Conservation (phyloP, 2,888 invertebrate genomes). For the Acrobasis suavella region DNA sequence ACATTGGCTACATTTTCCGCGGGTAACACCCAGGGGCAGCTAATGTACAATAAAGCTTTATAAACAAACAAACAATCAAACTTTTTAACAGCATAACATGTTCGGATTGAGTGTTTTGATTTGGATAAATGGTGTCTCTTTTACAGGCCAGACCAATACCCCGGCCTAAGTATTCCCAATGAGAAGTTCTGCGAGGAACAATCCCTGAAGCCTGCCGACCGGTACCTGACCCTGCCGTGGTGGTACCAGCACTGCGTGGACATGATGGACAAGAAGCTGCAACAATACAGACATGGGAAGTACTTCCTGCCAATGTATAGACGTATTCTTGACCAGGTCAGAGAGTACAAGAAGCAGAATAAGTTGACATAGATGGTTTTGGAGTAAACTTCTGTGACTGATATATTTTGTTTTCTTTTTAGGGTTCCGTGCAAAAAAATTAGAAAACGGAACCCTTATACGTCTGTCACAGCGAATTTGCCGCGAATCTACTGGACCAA, state of each 20-base stretch:
- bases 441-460: too few relatives aligned
- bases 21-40: too few relatives aligned
- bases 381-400: not conserved
- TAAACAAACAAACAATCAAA: too few relatives aligned
- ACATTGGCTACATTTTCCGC: too few relatives aligned
- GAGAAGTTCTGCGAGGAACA: constrained; percentile 47
- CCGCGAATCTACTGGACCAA: too few relatives aligned
- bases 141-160: not conserved
- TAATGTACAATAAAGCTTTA: too few relatives aligned
- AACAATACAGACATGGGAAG: not conserved
- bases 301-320: constrained; percentile 29
- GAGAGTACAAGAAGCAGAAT: constrained; percentile 33
- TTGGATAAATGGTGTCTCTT: too few relatives aligned
- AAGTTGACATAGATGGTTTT: not conserved
- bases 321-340: constrained; percentile 36
- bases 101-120: too few relatives aligned
- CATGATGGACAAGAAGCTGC: constrained; percentile 35
- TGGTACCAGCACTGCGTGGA: constrained; percentile 55
- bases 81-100: too few relatives aligned
- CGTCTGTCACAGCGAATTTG: too few relatives aligned
- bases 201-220: constrained; percentile 34
- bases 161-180: constrained; percentile 43
- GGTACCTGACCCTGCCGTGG: constrained; percentile 52
- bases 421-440: too few relatives aligned
- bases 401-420: not conserved